Evolutionary conservation across 2,888 invertebrate genomes (phyloP), one percentile per base, ranked within the genome.

Genomic region (Synanthedon tipuliformis): DNA sequence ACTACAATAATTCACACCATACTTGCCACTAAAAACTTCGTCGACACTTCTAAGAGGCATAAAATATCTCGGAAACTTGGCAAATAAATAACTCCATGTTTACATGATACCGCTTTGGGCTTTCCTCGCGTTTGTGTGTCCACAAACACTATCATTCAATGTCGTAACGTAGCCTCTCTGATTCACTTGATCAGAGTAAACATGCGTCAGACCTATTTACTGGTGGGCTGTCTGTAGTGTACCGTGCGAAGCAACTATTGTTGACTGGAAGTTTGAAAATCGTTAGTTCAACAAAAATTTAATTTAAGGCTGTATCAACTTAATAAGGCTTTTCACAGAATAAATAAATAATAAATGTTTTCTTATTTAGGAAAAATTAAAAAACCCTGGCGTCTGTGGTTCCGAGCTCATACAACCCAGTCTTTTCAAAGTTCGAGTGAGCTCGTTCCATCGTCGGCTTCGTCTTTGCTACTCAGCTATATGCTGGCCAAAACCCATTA

Each of bases 101-200:
- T 61, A 52, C 60, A 56, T 54, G 54, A 56, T 61, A 59, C 58
- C 60, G 56, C 57, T 53, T 34, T 40, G 56, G 52, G 57, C 51
- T 52, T 50, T 57, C 55, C 56, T 56, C 54, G 55, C 54, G 55
- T 55, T 59, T 56, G 54, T 54, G 57, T 78, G 79, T 81, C 76
- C 72, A 76, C 73, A 75, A 76, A 77, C 78, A 78, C 69, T 68
- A 83, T 83, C 83, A 74, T 73, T 83, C 83, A 83, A 75, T 63
- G 83, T 83, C 83, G 72, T 48, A 40, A 53, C 52, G 72, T 50
- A 40, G 55, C 52, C 50, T 54, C 57, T 58, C 59, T 61, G 63
- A 62, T 65, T 65, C 64, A 63, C 62, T 65, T 56, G 55, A 54
- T 52, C 41, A 55, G 56, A 59, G 59, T 59, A 60, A 59, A 60